Evolutionary conservation across 2,888 invertebrate species (phyloP).

Genomic region (Thereva nobilitata): DNA sequence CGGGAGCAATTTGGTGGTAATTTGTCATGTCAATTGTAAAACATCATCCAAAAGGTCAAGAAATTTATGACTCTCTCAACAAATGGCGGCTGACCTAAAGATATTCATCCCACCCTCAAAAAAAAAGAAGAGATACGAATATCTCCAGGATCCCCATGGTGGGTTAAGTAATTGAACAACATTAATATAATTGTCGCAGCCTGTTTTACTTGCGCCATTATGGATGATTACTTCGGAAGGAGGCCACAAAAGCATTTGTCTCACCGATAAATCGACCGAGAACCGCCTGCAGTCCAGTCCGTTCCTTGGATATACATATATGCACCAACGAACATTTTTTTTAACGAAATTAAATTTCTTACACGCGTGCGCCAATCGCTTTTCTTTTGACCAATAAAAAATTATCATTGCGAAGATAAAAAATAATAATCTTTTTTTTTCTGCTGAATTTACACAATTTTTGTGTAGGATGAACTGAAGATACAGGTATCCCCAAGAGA

Average conservation of each 20-base stretch:
- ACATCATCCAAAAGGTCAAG: constrained; percentile 16
- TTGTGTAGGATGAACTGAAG: too few species aligned
- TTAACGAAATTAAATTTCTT: too few species aligned
- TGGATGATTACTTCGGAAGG: constrained; percentile 34
- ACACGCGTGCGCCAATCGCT: too few species aligned
- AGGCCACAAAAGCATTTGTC: constrained; percentile 30
- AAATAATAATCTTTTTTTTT: too few species aligned
- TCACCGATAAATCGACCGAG: constrained; percentile 17
- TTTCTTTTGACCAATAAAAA: too few species aligned
- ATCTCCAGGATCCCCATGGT: background rate
- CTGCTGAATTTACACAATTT: too few species aligned
- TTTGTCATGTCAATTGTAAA: constrained; percentile 34
- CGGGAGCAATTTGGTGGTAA: constrained; percentile 31
- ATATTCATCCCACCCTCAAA: constrained; percentile 5
- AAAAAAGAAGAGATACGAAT: background rate
- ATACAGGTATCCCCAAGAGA: too few species aligned
- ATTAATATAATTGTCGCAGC: constrained; percentile 36
- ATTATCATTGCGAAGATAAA: too few species aligned
- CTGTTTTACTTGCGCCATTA: constrained; percentile 36
- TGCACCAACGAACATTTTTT: too few species aligned
- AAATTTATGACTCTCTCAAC: constrained; percentile 32
- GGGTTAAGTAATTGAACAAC: constrained; percentile 28
- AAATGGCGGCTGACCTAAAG: constrained; percentile 21
- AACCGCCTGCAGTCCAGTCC: too few species aligned
- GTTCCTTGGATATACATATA: too few species aligned